Evolutionary conservation across 2,888 invertebrate genomes (phyloP).

Genomic region (Arctia plantaginis): DNA sequence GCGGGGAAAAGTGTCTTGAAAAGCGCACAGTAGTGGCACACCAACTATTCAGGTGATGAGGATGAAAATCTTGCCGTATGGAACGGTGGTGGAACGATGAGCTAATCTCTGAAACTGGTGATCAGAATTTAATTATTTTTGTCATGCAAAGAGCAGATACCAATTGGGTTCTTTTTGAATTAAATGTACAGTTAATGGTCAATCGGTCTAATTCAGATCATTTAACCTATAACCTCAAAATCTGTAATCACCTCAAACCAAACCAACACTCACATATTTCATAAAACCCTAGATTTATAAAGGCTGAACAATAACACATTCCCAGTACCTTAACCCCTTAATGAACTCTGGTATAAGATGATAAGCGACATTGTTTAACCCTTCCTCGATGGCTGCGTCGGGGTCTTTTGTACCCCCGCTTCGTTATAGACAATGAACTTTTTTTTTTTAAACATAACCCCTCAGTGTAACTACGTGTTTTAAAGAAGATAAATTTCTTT

Average conservation of each 20-base stretch:
- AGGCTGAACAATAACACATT: constrained; percentile 10
- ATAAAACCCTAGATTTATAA: constrained; percentile 7
- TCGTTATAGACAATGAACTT: constrained; percentile 13
- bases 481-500: background rate
- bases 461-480: constrained; percentile 7
- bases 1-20: too few species aligned
- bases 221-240: background rate
- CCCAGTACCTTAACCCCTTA: constrained; percentile 7
- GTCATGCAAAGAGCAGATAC: too few species aligned
- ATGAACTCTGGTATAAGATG: constrained; percentile 15
- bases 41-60: too few species aligned
- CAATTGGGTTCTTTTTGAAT: too few species aligned
- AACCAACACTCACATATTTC: constrained; percentile 6
- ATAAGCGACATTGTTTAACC: constrained; percentile 21
- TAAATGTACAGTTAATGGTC: background rate
- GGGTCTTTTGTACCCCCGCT: constrained; percentile 12
- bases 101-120: too few species aligned
- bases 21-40: too few species aligned
- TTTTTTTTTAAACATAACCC: constrained; percentile 8
- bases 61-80: too few species aligned
- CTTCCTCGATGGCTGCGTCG: constrained; percentile 18
- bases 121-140: too few species aligned
- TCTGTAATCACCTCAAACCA: too few species aligned
- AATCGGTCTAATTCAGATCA: background rate
- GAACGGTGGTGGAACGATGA: too few species aligned